A percentile compares a stretch with the other conserved stretches of the same genome.
Conservation (phyloP, 2,113 vertebrate species). For the Vanacampus margaritifer region DNA sequence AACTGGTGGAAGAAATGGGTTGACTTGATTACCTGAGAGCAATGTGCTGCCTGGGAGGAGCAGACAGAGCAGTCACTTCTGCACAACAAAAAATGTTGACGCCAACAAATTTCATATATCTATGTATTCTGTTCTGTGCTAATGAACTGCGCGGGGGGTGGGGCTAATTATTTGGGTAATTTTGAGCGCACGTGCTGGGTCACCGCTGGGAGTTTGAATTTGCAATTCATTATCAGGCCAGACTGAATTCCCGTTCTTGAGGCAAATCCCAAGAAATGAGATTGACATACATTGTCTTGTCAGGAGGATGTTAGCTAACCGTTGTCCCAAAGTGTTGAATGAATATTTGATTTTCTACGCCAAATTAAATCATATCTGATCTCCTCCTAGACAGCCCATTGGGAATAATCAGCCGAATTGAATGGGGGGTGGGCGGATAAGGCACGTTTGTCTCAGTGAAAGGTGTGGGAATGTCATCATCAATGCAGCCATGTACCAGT, state of each 20-base stretch:
- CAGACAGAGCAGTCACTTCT: slow-evolving; percentile 13
- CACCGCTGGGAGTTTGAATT: slow-evolving; percentile 13
- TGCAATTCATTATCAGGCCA: slow-evolving; percentile 33
- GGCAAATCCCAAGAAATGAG: slow-evolving; percentile 34
- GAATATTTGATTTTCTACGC: slow-evolving; percentile 44
- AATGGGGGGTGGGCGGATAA: slow-evolving; percentile 39
- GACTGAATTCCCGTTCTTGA: slow-evolving; percentile 22
- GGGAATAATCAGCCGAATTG: slow-evolving; percentile 45
- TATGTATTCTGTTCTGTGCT: slow-evolving; percentile 26
- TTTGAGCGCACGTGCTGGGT: slow-evolving; percentile 34
- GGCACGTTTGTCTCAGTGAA: slow-evolving; percentile 46
- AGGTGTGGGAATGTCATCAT: slow-evolving; percentile 54
- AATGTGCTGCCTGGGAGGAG: slow-evolving; percentile 66
- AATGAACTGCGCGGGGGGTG: slow-evolving; percentile 18
- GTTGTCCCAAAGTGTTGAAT: slow-evolving; percentile 41
- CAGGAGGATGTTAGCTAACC: slow-evolving; percentile 30
- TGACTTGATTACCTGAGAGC: slow-evolving; percentile 44
- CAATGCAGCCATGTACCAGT: slow-evolving; percentile 35
- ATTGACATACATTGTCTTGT: slow-evolving; percentile 25
- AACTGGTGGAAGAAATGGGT: slow-evolving; percentile 45
- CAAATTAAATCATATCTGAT: slow-evolving; percentile 46
- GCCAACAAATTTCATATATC: slow-evolving; percentile 1
- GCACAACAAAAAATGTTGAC: neutral
- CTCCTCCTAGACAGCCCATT: slow-evolving; percentile 67
- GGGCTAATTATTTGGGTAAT: slow-evolving; percentile 32